These are phyloP conservation scores for Melanotus villosus DNA, from an alignment of 2,888 invertebrate genomes.

Conservation along the genomic window DNA sequence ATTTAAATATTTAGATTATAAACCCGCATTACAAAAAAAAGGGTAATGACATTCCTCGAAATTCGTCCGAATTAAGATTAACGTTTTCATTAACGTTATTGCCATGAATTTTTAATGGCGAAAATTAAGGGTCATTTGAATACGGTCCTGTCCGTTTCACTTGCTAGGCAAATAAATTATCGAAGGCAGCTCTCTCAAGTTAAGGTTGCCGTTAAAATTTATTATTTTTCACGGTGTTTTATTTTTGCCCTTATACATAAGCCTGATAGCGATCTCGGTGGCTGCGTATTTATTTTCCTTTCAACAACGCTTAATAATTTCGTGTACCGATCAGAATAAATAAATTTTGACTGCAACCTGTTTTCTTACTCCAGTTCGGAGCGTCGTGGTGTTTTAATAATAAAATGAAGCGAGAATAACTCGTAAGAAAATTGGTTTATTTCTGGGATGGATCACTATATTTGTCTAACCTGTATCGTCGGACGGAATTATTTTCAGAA, in stretches of 20 bases:
- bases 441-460: slow-evolving; percentile 17
- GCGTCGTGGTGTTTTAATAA: slow-evolving; percentile 19
- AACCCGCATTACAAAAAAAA: too few relatives aligned
- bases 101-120: neutral
- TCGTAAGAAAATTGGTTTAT: slow-evolving; percentile 28
- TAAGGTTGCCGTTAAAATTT: slow-evolving; percentile 28
- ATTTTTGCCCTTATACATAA: slow-evolving; percentile 7
- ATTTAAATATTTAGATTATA: too few relatives aligned
- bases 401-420: neutral
- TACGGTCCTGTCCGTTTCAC: neutral
- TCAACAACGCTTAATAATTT: slow-evolving; percentile 33
- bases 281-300: slow-evolving; percentile 29
- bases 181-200: neutral
- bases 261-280: slow-evolving; percentile 28
- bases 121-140: neutral
- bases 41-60: too few relatives aligned
- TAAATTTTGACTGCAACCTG: slow-evolving; percentile 32
- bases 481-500: slow-evolving; percentile 27
- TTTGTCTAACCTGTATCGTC: slow-evolving; percentile 24
- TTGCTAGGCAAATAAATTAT: slow-evolving; percentile 23
- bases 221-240: slow-evolving; percentile 15
- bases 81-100: neutral
- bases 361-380: slow-evolving; percentile 27
- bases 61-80: too few relatives aligned
- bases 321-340: slow-evolving; percentile 22